Evolutionary conservation across 2,888 invertebrate species (phyloP), one percentile per base, ranked within the genome.

Genomic region (Prosopocoilus inquinatus): DNA sequence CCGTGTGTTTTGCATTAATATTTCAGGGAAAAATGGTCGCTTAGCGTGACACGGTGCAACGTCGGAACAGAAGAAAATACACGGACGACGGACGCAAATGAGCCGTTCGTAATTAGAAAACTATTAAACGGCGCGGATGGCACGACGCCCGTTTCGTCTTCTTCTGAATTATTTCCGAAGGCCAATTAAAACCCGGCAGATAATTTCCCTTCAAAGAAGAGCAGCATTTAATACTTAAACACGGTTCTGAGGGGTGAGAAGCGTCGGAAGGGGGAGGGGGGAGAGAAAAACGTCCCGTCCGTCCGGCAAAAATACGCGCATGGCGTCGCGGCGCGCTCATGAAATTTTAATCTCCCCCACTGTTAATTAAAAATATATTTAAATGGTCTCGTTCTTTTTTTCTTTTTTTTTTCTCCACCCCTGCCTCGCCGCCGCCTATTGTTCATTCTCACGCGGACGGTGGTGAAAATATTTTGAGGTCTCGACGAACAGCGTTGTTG

Each of bases 1-100:
- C 47, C 9, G 57, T 47, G 48, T 57, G 38, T 49, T 57, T 50
- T 49, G 53, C 60, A 63, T 67, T 61, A 67, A 67, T 65, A 60
- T 66, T 70, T 67, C 65, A 68, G 53, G 64, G 64, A 67, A 64
- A 64, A 68, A 28, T 7, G 7, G 20, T 5, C 5, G 20, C 20
- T 68, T n/a, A 52, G 62, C 71, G 70, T 71, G 71, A 67, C n/a
- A n/a, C 67, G 46, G 38, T 28, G 41, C 53, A 43, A 20, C 41
- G 12, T n/a, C 41, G 13, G 8, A 11, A 38, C 7, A 38, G 13
- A 41, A 16, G 35, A 43, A 15, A 43, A 43, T 20, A 20, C n/a
- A n/a, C n/a, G n/a, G n/a, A n/a, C n/a, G n/a, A n/a, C 16, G 20
- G 20, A 43, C 43, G 43, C 43, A 12, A 15, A 43, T 12, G 43